These are phyloP conservation scores for Gymnorhina tibicen DNA, from an alignment of 2,113 vertebrate species.

Conservation along the genomic window DNA sequence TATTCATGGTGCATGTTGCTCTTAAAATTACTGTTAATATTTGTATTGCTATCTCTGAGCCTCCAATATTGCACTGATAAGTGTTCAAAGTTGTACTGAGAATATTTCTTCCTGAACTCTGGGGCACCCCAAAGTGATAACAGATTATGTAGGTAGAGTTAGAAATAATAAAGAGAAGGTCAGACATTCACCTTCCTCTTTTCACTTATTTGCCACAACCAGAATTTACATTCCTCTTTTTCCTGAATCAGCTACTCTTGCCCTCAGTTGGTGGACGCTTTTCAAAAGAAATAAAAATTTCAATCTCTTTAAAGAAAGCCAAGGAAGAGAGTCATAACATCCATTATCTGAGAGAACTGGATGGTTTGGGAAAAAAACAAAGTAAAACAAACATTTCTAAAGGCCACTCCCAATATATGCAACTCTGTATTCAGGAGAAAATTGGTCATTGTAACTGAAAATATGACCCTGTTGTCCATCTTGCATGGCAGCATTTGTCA, in stretches of 20 bases:
- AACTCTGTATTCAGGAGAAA: neutral
- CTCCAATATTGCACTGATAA: neutral
- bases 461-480: neutral
- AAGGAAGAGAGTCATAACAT: neutral
- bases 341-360: neutral
- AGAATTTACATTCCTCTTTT: neutral
- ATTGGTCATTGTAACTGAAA: neutral
- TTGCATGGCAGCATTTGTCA: neutral
- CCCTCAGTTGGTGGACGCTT: neutral
- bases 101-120: neutral
- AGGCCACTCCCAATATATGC: neutral
- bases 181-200: neutral
- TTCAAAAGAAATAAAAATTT: neutral
- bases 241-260: neutral
- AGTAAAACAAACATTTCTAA: neutral
- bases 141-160: neutral
- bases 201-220: neutral
- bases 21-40: neutral
- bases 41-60: neutral
- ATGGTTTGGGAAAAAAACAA: neutral
- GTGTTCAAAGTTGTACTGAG: neutral
- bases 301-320: neutral
- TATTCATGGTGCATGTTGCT: neutral
- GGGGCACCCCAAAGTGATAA: neutral
- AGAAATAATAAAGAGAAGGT: neutral